These are phyloP conservation scores for Drosophila triauraria DNA, from an alignment of 1,140 invertebrate species.

Conservation along the genomic window DNA sequence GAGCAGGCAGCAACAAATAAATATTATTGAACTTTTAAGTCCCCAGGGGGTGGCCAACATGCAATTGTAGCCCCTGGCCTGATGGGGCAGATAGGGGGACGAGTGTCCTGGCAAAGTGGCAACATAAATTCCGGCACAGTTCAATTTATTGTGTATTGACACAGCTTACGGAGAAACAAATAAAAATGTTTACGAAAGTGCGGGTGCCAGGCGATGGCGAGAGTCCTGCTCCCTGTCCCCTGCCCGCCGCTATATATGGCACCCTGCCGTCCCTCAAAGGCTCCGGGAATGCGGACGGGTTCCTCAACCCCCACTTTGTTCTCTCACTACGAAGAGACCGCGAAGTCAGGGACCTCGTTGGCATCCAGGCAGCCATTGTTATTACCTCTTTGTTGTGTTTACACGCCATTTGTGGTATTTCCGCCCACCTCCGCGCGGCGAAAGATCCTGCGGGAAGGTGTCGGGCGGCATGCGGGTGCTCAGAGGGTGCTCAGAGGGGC, in stretches of 20 bases:
- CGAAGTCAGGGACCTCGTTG: slow-evolving; percentile 45
- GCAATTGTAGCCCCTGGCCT: slow-evolving; percentile 54
- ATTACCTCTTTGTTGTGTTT: slow-evolving; percentile 83
- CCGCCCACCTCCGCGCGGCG: slow-evolving; percentile 55
- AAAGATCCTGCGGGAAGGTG: slow-evolving; percentile 40
- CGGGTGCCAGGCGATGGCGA: slow-evolving; percentile 31
- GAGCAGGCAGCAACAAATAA: slow-evolving; percentile 78
- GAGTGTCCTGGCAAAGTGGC: slow-evolving; percentile 64
- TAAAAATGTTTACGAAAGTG: slow-evolving; percentile 81
- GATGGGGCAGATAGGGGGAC: slow-evolving; percentile 17
- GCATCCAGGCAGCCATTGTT: slow-evolving; percentile 67
- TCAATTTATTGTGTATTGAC: slow-evolving; percentile 82
- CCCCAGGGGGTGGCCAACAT: slow-evolving; percentile 64
- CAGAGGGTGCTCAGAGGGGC: slow-evolving; percentile 4
- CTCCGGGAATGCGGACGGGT: slow-evolving; percentile 54
- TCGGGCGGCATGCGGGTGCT: slow-evolving; percentile 35
- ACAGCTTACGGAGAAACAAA: slow-evolving; percentile 76
- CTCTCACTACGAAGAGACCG: not conserved
- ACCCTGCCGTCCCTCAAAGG: slow-evolving; percentile 19
- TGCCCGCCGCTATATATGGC: slow-evolving; percentile 1
- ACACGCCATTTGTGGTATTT: slow-evolving; percentile 81
- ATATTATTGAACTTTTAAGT: slow-evolving; percentile 83
- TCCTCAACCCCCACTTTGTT: not conserved
- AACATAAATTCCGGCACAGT: slow-evolving; percentile 80
- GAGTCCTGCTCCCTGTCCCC: slow-evolving; percentile 5